phyloP scores from a whole-genome alignment of 2,113 vertebrate genomes.

The Platanista minor region DNA sequence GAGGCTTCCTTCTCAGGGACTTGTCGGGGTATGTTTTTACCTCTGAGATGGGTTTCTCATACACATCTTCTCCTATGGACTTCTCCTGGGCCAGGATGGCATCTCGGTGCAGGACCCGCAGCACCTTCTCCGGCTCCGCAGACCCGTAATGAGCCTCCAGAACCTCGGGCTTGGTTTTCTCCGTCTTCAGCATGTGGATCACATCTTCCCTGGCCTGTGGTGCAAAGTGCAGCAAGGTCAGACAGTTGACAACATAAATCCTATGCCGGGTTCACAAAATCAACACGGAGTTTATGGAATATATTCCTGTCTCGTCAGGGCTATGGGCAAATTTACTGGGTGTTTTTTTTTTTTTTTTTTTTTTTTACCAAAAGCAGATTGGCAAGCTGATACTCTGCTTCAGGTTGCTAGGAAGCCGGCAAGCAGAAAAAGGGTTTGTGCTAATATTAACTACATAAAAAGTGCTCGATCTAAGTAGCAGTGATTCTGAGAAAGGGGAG shows the following conservation, averaged over 20 bases:
- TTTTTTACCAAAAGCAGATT: slow-evolving; percentile 74
- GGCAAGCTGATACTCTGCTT: slow-evolving; percentile 71
- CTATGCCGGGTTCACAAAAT: background rate
- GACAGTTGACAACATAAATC: slow-evolving; percentile 8
- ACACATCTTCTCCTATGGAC: slow-evolving; percentile 87
- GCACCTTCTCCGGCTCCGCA: slow-evolving; percentile 84
- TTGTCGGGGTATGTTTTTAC: slow-evolving; percentile 74
- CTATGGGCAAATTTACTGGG: slow-evolving; percentile 57
- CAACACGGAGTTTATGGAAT: background rate
- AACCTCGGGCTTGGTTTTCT: slow-evolving; percentile 86
- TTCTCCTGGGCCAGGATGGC: slow-evolving; percentile 81
- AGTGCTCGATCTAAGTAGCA: slow-evolving; percentile 37
- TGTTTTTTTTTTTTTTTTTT: slow-evolving; percentile 36
- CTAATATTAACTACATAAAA: slow-evolving; percentile 78
- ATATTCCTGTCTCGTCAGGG: background rate
- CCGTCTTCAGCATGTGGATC: slow-evolving; percentile 92
- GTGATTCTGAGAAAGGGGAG: background rate
- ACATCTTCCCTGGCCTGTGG: slow-evolving; percentile 95
- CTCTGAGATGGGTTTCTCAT: slow-evolving; percentile 94
- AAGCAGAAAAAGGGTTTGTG: slow-evolving; percentile 48
- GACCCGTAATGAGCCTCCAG: slow-evolving; percentile 95
- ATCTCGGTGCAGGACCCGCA: slow-evolving; percentile 93
- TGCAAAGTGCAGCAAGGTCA: slow-evolving; percentile 66
- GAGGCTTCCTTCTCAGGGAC: background rate
- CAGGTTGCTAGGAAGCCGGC: slow-evolving; percentile 80